These are phyloP conservation scores for Noctua janthe DNA, from an alignment of 2,888 invertebrate species.

Conservation along the genomic window DNA sequence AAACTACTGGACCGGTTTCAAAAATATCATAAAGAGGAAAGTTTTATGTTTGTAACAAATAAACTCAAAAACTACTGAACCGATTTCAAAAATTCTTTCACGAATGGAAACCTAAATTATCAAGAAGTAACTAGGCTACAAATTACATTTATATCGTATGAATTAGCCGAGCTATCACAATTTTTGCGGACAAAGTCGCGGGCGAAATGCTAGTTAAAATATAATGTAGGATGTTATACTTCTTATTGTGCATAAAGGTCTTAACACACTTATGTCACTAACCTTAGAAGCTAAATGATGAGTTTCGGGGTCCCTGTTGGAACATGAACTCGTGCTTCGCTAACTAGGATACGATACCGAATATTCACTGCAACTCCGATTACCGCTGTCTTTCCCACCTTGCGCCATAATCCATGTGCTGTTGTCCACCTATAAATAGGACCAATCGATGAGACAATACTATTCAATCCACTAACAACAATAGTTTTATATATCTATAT, in stretches of 20 bases:
- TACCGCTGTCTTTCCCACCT: constrained; percentile 38
- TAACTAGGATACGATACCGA: neutral
- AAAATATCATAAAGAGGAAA: too few relatives aligned
- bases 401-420: constrained; percentile 63
- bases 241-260: neutral
- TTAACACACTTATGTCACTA: neutral
- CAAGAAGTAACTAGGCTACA: too few relatives aligned
- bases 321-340: neutral
- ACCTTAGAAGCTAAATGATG: neutral
- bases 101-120: too few relatives aligned
- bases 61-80: too few relatives aligned
- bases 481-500: constrained; percentile 72
- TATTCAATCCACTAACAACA: constrained; percentile 83
- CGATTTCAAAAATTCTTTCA: too few relatives aligned
- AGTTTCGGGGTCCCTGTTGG: neutral
- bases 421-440: constrained; percentile 86
- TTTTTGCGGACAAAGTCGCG: too few relatives aligned
- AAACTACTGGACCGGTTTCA: too few relatives aligned
- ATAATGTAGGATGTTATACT: neutral
- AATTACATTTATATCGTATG: too few relatives aligned
- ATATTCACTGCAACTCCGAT: neutral
- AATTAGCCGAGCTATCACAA: too few relatives aligned
- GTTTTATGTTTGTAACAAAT: too few relatives aligned
- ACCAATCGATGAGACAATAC: constrained; percentile 87
- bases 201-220: too few relatives aligned